phyloP scores from a whole-genome alignment of 2,113 vertebrate genomes.

The Equus quagga region DNA sequence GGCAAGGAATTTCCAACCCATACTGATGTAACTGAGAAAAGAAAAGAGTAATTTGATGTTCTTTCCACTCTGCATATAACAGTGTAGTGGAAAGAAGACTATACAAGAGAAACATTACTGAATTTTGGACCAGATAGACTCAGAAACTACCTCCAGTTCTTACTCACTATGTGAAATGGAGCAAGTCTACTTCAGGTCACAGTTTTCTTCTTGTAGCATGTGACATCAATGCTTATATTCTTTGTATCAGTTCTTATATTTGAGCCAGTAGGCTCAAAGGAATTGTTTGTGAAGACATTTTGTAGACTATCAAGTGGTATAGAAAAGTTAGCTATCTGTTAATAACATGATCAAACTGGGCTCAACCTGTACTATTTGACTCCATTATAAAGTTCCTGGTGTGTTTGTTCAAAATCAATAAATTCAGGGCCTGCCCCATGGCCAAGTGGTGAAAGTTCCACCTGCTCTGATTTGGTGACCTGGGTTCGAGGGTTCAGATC shows the following conservation, averaged over 20 bases:
- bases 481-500: too few species aligned
- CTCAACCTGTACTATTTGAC: background rate
- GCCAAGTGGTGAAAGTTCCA: too few species aligned
- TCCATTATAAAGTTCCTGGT: background rate
- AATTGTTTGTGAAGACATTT: background rate
- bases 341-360: background rate
- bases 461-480: too few species aligned
- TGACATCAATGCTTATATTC: background rate
- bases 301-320: background rate
- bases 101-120: background rate
- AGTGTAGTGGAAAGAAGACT: background rate
- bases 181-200: background rate
- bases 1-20: background rate
- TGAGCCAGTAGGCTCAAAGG: background rate
- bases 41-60: background rate
- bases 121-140: background rate
- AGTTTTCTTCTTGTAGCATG: background rate
- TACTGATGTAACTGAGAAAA: background rate
- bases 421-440: background rate
- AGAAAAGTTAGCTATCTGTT: background rate
- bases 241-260: background rate
- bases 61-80: background rate
- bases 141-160: background rate
- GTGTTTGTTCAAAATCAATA: constrained; percentile 16
- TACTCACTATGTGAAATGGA: background rate